A percentile compares a stretch with the other conserved stretches of the same genome.
Evolutionary conservation across 2,113 vertebrate genomes (phyloP).

Genomic region (Microtus montanus): DNA sequence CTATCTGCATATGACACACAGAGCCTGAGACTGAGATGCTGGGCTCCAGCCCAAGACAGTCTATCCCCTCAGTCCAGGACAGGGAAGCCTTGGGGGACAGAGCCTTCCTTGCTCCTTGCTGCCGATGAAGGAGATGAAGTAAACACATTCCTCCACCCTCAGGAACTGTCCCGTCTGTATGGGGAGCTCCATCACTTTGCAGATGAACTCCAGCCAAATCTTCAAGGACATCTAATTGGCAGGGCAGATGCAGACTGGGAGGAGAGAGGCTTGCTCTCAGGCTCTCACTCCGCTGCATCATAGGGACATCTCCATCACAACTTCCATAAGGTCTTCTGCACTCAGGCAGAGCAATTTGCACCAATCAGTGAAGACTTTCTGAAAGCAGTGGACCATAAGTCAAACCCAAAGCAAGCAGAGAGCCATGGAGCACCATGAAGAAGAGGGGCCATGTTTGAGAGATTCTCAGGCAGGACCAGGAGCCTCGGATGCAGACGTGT

Average conservation of each 20-base stretch:
- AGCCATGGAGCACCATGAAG: background rate
- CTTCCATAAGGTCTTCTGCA: background rate
- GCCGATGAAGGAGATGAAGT: background rate
- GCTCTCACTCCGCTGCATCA: background rate
- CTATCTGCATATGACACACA: background rate
- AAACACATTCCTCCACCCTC: no score
- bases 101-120: background rate
- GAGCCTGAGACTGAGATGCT: background rate
- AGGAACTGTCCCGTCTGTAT: background rate
- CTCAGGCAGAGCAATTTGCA: background rate
- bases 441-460: background rate
- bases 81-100: background rate
- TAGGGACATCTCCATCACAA: background rate
- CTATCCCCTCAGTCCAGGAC: background rate
- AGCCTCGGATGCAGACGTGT: background rate
- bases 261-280: background rate
- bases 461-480: background rate
- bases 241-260: background rate
- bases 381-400: background rate
- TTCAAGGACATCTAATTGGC: background rate
- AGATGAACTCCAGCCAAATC: background rate
- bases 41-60: background rate
- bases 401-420: background rate
- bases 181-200: background rate
- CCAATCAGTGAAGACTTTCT: background rate